These are phyloP conservation scores for Leptinotarsa rubiginosa DNA, from an alignment of 2,888 invertebrate genomes.

Conservation along the genomic window DNA sequence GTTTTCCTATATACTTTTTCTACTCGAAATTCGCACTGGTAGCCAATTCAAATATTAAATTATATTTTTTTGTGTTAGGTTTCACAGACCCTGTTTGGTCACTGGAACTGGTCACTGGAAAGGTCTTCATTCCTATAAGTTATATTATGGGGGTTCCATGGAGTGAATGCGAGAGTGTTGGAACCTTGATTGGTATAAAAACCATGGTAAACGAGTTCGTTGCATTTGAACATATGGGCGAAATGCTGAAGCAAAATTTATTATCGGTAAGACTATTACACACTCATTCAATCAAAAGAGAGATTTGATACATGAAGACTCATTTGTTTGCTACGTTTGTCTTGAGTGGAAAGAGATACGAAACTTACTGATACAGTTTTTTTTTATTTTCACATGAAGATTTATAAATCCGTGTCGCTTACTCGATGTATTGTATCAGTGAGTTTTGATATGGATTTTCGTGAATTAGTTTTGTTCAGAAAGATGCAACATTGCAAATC, in stretches of 20 bases:
- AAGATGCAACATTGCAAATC: too few species aligned
- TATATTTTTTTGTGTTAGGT: conserved; percentile 17
- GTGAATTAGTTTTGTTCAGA: too few species aligned
- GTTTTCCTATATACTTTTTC: too few species aligned
- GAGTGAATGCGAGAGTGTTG: conserved; percentile 82
- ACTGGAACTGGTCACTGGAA: conserved; percentile 84
- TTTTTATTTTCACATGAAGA: too few species aligned
- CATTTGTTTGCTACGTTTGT: too few species aligned
- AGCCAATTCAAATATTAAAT: too few species aligned
- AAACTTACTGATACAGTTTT: too few species aligned
- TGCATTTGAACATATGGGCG: conserved; percentile 83
- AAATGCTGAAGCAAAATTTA: conserved; percentile 63
- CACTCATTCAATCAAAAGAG: not conserved
- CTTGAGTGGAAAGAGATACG: too few species aligned
- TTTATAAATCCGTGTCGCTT: too few species aligned
- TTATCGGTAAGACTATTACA: conserved; percentile 32
- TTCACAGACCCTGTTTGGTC: conserved; percentile 57
- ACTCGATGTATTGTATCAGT: too few species aligned
- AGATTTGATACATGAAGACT: not conserved
- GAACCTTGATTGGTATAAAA: conserved; percentile 87
- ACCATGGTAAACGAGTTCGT: conserved; percentile 93
- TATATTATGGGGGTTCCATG: conserved; percentile 87
- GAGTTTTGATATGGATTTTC: too few species aligned
- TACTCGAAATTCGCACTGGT: too few species aligned
- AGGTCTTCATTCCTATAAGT: conserved; percentile 90